A percentile compares a stretch with the other conserved stretches of the same genome.
phyloP scores from a whole-genome alignment of 1,140 invertebrate species.

The Solen grandis region DNA sequence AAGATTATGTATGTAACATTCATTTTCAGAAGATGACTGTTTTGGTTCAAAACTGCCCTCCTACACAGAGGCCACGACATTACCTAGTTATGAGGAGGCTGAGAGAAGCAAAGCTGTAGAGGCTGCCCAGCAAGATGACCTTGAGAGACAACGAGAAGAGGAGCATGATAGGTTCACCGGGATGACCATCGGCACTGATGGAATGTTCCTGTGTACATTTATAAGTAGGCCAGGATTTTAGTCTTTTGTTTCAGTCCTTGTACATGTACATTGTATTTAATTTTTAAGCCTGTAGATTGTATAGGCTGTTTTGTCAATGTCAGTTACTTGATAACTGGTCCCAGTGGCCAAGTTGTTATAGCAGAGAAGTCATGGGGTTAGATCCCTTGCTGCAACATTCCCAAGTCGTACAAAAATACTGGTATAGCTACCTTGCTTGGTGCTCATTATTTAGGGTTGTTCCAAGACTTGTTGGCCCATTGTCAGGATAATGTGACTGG shows the following conservation, averaged over 20 bases:
- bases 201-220: slow-evolving; percentile 78
- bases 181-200: slow-evolving; percentile 75
- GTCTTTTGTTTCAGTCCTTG: neutral
- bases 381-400: too few relatives aligned
- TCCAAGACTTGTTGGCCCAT: too few relatives aligned
- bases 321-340: too few relatives aligned
- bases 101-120: slow-evolving; percentile 90
- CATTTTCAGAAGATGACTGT: slow-evolving; percentile 36
- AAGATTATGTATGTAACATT: too few relatives aligned
- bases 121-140: slow-evolving; percentile 14
- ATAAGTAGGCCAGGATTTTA: slow-evolving; percentile 68
- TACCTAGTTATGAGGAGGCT: slow-evolving; percentile 95
- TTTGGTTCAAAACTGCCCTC: slow-evolving; percentile 85
- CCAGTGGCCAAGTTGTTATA: too few relatives aligned
- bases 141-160: slow-evolving; percentile 15
- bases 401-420: too few relatives aligned
- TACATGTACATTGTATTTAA: slow-evolving; percentile 1
- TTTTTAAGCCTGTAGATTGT: too few relatives aligned
- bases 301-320: too few relatives aligned
- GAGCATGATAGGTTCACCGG: slow-evolving; percentile 56
- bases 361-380: neutral
- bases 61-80: slow-evolving; percentile 88
- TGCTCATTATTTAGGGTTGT: too few relatives aligned
- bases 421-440: too few relatives aligned
- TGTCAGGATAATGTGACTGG: too few relatives aligned